phyloP scores from a whole-genome alignment of 53 echinoderm and acorn worm genomes.

The Luidia sarsii region DNA sequence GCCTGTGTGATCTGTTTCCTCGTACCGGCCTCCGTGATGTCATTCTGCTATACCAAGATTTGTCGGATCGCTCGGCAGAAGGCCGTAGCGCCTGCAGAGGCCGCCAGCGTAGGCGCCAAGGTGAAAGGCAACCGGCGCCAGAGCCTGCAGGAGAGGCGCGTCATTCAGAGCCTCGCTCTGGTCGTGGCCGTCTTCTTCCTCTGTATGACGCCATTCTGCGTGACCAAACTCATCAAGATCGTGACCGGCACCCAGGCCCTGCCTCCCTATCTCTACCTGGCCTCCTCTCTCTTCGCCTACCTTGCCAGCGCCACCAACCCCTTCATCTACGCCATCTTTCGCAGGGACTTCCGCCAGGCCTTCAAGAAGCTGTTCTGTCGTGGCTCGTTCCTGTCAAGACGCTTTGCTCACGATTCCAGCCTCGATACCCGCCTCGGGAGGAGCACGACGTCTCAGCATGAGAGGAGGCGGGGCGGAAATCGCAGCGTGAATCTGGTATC shows the following conservation, averaged over 20 bases:
- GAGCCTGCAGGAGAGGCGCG: constrained; percentile 30
- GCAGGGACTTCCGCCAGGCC: constrained; percentile 57
- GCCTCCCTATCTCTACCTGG: constrained; percentile 39
- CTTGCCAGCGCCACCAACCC: constrained; percentile 70
- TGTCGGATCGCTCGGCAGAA: constrained; percentile 34
- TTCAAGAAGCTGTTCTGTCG: constrained; percentile 41
- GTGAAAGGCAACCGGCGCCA: neutral
- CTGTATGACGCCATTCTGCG: constrained; percentile 64
- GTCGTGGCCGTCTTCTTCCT: constrained; percentile 61
- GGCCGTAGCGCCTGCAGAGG: neutral
- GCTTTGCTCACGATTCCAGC: no score
- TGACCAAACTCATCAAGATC: constrained; percentile 72
- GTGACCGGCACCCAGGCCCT: constrained; percentile 14
- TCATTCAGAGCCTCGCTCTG: constrained; percentile 39
- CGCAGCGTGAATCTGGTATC: no score
- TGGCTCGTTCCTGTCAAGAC: constrained; percentile 19
- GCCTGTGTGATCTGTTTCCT: constrained; percentile 60
- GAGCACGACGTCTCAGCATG: no score
- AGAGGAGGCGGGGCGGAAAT: no score
- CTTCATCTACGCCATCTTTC: constrained; percentile 65
- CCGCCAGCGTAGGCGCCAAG: neutral
- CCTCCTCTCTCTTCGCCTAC: constrained; percentile 39
- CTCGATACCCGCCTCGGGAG: no score
- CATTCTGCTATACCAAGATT: constrained; percentile 43
- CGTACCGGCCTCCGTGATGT: constrained; percentile 47